A percentile compares a stretch with the other conserved stretches of the same genome.
Conservation (phyloP, 2,113 vertebrate genomes). For the Elachura formosa region DNA sequence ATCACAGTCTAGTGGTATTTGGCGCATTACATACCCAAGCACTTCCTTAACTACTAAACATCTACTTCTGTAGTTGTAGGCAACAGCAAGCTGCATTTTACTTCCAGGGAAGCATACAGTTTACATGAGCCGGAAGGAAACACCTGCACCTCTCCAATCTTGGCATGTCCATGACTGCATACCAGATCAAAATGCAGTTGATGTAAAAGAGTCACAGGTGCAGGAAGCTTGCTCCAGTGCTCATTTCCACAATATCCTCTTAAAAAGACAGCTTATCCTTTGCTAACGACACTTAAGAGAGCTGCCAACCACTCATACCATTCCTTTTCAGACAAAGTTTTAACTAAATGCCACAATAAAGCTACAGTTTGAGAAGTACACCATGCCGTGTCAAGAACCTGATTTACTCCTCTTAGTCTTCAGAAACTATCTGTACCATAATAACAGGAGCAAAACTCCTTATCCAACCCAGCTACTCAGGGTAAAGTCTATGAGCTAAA, state of each 20-base stretch:
- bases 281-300: conserved; percentile 26
- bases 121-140: conserved; percentile 62
- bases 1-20: background rate
- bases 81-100: background rate
- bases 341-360: conserved; percentile 31
- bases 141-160: conserved; percentile 50
- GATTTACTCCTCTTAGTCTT: background rate
- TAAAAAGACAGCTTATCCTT: conserved; percentile 39
- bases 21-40: background rate
- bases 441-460: background rate
- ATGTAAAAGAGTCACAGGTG: conserved; percentile 60
- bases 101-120: background rate
- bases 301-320: background rate
- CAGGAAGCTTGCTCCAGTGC: conserved; percentile 12
- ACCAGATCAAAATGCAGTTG: conserved; percentile 44
- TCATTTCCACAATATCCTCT: conserved; percentile 48
- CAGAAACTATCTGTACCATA: background rate
- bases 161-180: background rate
- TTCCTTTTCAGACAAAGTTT: background rate
- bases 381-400: background rate
- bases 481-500: background rate
- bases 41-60: background rate
- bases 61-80: background rate
- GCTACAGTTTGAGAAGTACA: background rate
- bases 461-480: background rate